Evolutionary conservation across 1,140 invertebrate genomes (phyloP).

Genomic region (Halyomorpha halys): DNA sequence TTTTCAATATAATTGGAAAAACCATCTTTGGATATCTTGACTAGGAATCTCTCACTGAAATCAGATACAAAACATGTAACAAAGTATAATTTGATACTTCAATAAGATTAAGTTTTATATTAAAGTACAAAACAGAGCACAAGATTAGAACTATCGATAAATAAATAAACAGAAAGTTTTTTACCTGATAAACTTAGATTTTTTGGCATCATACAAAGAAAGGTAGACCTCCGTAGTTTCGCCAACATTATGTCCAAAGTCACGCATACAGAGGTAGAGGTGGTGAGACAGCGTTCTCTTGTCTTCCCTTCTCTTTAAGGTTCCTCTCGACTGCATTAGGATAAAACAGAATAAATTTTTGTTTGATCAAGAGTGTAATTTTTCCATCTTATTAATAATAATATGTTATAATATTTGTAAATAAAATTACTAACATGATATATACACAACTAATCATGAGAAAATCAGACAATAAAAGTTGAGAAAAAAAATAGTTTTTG

Average conservation of each 20-base stretch:
- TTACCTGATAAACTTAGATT: conserved; percentile 45
- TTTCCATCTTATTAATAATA: too few species aligned
- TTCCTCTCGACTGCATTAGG: conserved; percentile 50
- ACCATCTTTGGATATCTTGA: conserved; percentile 77
- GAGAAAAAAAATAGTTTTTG: too few species aligned
- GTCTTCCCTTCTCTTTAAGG: conserved; percentile 52
- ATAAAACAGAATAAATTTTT: too few species aligned
- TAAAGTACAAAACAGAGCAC: neutral
- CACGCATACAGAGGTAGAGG: conserved; percentile 76
- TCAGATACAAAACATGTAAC: conserved; percentile 24
- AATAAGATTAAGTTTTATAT: neutral
- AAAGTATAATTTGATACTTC: too few species aligned
- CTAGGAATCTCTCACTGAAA: conserved; percentile 74
- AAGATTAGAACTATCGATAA: too few species aligned
- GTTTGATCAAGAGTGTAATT: too few species aligned
- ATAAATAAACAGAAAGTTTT: neutral
- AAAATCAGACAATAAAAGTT: too few species aligned
- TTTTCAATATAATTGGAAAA: conserved; percentile 82
- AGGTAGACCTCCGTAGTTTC: conserved; percentile 83
- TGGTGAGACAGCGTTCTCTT: conserved; percentile 67
- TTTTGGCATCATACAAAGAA: conserved; percentile 70
- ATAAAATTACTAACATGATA: too few species aligned
- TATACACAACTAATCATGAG: too few species aligned
- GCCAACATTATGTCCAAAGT: conserved; percentile 73
- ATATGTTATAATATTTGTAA: too few species aligned